A percentile compares a stretch with the other conserved stretches of the same genome.
Evolutionary conservation across 2,113 vertebrate genomes (phyloP).

Genomic region (Piaya cayana): DNA sequence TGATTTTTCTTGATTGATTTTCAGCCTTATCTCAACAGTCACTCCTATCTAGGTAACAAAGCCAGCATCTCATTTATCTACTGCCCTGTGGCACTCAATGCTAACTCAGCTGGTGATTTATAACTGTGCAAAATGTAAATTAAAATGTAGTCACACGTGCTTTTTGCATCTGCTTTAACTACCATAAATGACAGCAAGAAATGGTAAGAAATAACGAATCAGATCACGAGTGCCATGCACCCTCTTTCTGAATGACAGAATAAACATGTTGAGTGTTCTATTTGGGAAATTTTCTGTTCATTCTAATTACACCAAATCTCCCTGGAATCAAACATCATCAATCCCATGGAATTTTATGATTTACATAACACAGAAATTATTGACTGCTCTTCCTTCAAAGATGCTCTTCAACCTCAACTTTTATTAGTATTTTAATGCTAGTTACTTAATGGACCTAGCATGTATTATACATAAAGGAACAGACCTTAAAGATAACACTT

Average conservation of each 20-base stretch:
- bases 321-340: not conserved
- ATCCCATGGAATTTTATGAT: not conserved
- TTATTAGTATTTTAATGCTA: not conserved
- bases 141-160: not conserved
- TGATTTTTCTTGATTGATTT: not conserved
- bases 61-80: not conserved
- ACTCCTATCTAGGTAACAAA: not conserved
- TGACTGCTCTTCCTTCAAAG: not conserved
- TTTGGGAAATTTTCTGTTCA: not conserved
- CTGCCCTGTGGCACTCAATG: rapidly evolving
- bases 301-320: not conserved
- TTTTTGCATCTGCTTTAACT: not conserved
- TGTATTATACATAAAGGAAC: not conserved
- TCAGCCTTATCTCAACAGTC: not conserved
- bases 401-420: not conserved
- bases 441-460: not conserved
- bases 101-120: not conserved
- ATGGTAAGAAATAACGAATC: not conserved
- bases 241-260: not conserved
- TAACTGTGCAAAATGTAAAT: not conserved
- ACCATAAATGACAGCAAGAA: not conserved
- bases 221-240: not conserved
- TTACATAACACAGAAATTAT: not conserved
- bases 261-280: too few relatives aligned
- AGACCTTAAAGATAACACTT: not conserved